Percentiles rank a stretch among this genome's conserved stretches.
Conservation (phyloP, 2,113 vertebrate genomes). For the Callospermophilus lateralis region DNA sequence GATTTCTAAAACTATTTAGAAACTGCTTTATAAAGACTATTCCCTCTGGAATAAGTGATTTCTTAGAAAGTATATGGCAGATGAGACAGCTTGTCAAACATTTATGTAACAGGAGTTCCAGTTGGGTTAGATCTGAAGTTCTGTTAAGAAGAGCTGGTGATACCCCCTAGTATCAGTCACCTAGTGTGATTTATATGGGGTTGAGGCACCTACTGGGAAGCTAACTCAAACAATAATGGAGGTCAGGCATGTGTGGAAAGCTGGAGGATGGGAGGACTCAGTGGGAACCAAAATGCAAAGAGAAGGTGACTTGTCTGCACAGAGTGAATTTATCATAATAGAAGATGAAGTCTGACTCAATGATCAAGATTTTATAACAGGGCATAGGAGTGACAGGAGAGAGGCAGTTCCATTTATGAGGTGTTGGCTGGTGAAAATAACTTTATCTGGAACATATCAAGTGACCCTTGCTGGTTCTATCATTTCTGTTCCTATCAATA, state of each 20-base stretch:
- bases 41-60: not conserved
- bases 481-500: conserved; percentile 48
- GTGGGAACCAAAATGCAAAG: conserved; percentile 12
- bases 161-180: not conserved
- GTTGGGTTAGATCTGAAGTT: not conserved
- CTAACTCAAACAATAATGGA: not conserved
- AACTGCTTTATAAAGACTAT: not conserved
- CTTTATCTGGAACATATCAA: not conserved
- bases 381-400: not conserved
- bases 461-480: conserved; percentile 2
- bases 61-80: conserved; percentile 10
- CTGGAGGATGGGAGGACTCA: not conserved
- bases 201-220: not conserved
- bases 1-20: conserved; percentile 50
- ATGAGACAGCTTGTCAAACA: not conserved
- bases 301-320: not conserved
- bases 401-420: not conserved
- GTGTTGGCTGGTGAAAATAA: not conserved
- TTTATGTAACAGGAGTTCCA: not conserved
- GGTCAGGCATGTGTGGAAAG: not conserved
- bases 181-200: not conserved
- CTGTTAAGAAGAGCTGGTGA: not conserved
- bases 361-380: not conserved
- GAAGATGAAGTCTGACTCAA: not conserved
- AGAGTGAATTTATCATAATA: not conserved